Percentiles rank a stretch among this genome's conserved stretches.
Conservation (phyloP, 2,888 invertebrate species). For the Pterostichus niger region DNA sequence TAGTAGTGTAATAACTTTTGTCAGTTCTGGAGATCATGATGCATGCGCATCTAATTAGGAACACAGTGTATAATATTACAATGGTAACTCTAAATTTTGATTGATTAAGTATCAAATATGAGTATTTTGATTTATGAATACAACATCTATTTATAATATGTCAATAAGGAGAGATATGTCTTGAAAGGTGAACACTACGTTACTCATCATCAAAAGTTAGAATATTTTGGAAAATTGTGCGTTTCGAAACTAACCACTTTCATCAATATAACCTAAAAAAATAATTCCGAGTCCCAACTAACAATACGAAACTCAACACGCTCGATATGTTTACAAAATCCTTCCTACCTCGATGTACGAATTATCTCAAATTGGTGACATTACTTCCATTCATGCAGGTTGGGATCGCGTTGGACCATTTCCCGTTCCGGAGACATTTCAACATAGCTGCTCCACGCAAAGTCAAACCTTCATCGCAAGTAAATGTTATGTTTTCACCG, state of each 20-base stretch:
- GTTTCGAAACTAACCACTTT: slow-evolving; percentile 58
- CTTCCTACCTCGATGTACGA: not conserved
- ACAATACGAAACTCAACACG: slow-evolving; percentile 9
- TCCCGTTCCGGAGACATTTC: slow-evolving; percentile 89
- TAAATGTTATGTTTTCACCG: slow-evolving; percentile 91
- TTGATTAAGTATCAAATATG: slow-evolving; percentile 64
- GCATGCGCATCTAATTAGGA: too few species aligned
- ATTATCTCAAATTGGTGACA: slow-evolving; percentile 52
- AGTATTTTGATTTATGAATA: slow-evolving; percentile 14
- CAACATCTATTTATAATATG: slow-evolving; percentile 46
- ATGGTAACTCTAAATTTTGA: slow-evolving; percentile 39
- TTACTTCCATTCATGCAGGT: slow-evolving; percentile 79
- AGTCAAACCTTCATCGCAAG: slow-evolving; percentile 88
- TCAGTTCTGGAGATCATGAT: too few species aligned
- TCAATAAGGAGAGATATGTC: slow-evolving; percentile 57
- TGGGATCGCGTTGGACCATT: slow-evolving; percentile 93
- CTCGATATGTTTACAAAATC: slow-evolving; percentile 36
- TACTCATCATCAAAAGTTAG: slow-evolving; percentile 56
- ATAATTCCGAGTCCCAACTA: too few species aligned
- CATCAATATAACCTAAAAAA: slow-evolving; percentile 12
- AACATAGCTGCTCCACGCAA: slow-evolving; percentile 89
- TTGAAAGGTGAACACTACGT: slow-evolving; percentile 58
- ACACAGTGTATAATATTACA: slow-evolving; percentile 5
- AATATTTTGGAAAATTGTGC: slow-evolving; percentile 66
- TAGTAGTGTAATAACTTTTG: too few species aligned